A percentile compares a stretch with the other conserved stretches of the same genome.
These are phyloP conservation scores for Pinctada fucata DNA, from an alignment of 2,888 invertebrate genomes.

Conservation along the genomic window DNA sequence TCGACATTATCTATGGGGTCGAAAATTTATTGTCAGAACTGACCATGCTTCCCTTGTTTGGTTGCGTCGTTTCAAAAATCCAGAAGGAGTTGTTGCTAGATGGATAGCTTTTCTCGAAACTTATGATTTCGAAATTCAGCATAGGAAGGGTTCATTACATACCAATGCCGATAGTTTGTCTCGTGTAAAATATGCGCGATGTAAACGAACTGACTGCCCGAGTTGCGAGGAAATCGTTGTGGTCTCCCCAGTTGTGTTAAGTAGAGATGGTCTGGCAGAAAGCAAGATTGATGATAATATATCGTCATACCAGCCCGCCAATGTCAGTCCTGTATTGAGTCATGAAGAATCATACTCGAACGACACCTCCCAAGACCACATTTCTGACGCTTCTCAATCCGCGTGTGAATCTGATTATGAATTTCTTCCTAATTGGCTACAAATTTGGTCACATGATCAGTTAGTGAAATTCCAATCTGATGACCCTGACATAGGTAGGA, in stretches of 20 bases:
- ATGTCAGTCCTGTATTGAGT: background rate
- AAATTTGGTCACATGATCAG: constrained; percentile 23
- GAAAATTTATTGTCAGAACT: constrained; percentile 41
- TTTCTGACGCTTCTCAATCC: background rate
- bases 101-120: constrained; percentile 35
- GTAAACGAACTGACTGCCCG: constrained; percentile 26
- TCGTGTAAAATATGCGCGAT: constrained; percentile 19
- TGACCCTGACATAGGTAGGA: constrained; percentile 12
- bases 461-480: constrained; percentile 13
- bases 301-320: background rate
- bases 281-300: background rate
- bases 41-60: constrained; percentile 51
- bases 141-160: constrained; percentile 33
- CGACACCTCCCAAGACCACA: background rate
- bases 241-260: too few species aligned
- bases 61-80: constrained; percentile 38
- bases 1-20: constrained; percentile 29
- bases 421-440: constrained; percentile 24
- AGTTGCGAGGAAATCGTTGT: constrained; percentile 11
- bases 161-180: constrained; percentile 39
- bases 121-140: constrained; percentile 34
- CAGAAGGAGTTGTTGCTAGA: constrained; percentile 38
- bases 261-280: background rate
- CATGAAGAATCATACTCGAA: background rate
- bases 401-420: background rate